Base-by-base conservation (phyloP, 2,113 vertebrate species). In the Orycteropus afer region DNA sequence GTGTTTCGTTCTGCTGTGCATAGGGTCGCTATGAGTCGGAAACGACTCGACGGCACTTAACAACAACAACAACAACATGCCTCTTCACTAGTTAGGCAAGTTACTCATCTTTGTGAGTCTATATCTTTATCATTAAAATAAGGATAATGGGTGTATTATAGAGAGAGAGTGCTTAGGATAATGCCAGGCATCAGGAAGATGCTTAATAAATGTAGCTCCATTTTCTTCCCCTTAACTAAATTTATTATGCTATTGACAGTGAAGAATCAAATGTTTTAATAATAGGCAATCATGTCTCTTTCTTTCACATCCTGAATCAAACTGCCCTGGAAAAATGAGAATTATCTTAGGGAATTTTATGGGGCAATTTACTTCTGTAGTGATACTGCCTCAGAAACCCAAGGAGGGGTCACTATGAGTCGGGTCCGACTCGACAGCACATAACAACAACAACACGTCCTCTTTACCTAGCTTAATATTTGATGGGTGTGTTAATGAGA, bases 121-220 rank as follows among this genome's bases (percentile, higher is more conserved):
- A 6, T 92, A 85, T 93, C 96, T 96, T 96, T 94, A 89, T 88
- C 90, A 37, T 91, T 85, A 88, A 88, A 87, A 93, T 79, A 73
- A 92, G 13, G 42, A 57, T 45, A 86, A 94, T 86, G 49, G 63
- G 23, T 94, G 90, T 74, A 15, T 69, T 92, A 63, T 73, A 15
- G 18, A 20, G 10, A 29, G n/a, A 82, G 89, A 76, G 63, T 85
- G 67, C 87, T 82, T 37, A 90, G 86, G 34, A 25, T 7, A 32
- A 87, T 27, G 53, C 18, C 32, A 55, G 59, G 3, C 55, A 32
- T 73, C 77, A 55, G 37, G 37, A 59, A 89, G 86, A 71, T 57
- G 2, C 61, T 81, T 65, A 34, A 51, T 90, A 84, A 71, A 77
- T 42, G 25, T 12, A 23, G 10, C 15, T 88, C 40, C 49, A 71